These are phyloP conservation scores for Listrodromus nycthemerus DNA, from an alignment of 2,888 invertebrate species.

Conservation along the genomic window DNA sequence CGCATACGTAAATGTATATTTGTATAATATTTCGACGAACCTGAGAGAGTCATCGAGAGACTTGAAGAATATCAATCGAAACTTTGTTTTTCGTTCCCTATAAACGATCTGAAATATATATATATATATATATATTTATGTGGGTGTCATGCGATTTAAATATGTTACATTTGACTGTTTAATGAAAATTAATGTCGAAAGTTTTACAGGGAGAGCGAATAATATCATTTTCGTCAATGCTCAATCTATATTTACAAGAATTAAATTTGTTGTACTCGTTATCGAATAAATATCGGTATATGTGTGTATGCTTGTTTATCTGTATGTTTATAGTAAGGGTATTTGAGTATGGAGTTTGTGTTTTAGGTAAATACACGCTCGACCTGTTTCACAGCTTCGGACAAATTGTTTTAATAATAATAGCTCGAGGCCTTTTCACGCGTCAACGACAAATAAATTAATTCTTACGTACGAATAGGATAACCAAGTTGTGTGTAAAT, in stretches of 20 bases:
- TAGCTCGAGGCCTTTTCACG: conserved; percentile 26
- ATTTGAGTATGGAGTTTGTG: conserved; percentile 39
- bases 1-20: conserved; percentile 52
- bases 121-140: conserved; percentile 47
- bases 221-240: background rate
- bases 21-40: conserved; percentile 52
- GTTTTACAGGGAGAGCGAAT: conserved; percentile 24
- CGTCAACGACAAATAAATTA: conserved; percentile 11
- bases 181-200: conserved; percentile 56
- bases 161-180: conserved; percentile 55
- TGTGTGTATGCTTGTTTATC: background rate
- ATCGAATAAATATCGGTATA: background rate
- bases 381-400: conserved; percentile 51
- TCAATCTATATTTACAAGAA: conserved; percentile 30
- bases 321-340: conserved; percentile 47
- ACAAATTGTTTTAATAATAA: background rate
- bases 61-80: conserved; percentile 47
- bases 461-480: conserved; percentile 10
- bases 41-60: conserved; percentile 48
- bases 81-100: conserved; percentile 41
- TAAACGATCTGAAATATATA: conserved; percentile 50
- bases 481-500: background rate
- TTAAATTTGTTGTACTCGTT: conserved; percentile 27
- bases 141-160: conserved; percentile 46
- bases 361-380: conserved; percentile 59